Base-by-base conservation (phyloP, 2,797 vertebrate genomes). In the Sphenodon punctatus region DNA sequence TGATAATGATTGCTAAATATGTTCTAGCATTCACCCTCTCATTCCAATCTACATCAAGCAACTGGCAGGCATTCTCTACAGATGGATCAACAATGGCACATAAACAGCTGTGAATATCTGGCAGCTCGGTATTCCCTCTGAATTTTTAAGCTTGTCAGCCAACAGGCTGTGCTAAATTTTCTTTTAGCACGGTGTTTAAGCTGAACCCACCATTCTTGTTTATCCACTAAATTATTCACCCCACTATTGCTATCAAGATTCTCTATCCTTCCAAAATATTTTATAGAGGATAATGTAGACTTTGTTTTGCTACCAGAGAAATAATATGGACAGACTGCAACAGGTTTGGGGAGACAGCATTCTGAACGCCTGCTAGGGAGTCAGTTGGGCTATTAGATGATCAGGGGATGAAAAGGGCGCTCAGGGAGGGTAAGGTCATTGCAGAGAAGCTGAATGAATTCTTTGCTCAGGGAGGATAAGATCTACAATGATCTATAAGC, bases 31-130 rank as follows among this genome's bases (percentile, higher is more conserved):
- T 38, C 30, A 77, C 46, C 64, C 42, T 72, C 9, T 75, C 51
- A 83, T 2, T 2, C 5, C 63, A 19, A 66, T 68, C 59, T 60
- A 80, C 17, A 67, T 64, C 42, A 77, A 77, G 36, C 42, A 90
- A 39, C 3, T 67, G 48, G 39, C 41, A 85, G 75, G 71, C 42
- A 77, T 3, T 22, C 38, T 42, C 42, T 42, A 71, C 41, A 77
- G 49, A 82, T 10, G 25, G 41, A 78, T 81, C 59, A 89, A 84
- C 34, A 88, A 43, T 11, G 39, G 58, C 85, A 76, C 45, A 63
- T 77, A 34, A 49, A 48, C n/a, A 43, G 14, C 39, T 32, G 51
- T 38, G 23, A 79, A 77, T 20, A 68, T 53, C 27, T 63, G 63
- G 34, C 69, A 46, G 27, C 65, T 27, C 5, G 34, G 48, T 7